Conservation (phyloP, 2,797 vertebrate genomes). For the Phataginus tricuspis region DNA sequence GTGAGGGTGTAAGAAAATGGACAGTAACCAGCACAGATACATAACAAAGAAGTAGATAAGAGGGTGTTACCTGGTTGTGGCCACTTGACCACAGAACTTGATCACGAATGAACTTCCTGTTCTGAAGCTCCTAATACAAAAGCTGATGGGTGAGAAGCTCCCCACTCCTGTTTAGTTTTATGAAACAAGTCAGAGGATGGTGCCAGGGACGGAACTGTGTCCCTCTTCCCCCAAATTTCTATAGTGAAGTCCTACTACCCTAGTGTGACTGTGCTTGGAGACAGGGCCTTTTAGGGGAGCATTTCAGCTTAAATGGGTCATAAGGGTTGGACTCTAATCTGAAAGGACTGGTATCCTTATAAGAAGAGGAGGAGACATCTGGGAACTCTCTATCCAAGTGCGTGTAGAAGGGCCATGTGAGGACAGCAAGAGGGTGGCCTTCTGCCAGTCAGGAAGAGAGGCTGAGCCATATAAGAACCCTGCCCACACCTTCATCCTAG, state of each 20-base stretch:
- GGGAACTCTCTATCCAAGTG: not conserved
- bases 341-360: not conserved
- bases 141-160: accelerated
- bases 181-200: not conserved
- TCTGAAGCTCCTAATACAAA: not conserved
- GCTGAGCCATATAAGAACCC: no score
- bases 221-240: not conserved
- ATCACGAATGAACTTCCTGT: no score
- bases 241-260: not conserved
- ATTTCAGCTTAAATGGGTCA: not conserved
- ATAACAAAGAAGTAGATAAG: not conserved
- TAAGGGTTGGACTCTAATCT: not conserved
- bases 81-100: not conserved
- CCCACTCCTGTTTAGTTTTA: not conserved
- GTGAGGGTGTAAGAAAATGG: accelerated
- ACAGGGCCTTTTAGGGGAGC: not conserved
- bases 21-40: accelerated
- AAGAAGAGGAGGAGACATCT: not conserved
- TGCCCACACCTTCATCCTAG: no score
- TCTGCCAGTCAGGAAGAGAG: not conserved
- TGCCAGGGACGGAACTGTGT: not conserved
- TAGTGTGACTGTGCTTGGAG: not conserved
- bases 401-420: no score
- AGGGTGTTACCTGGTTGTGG: not conserved
- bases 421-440: not conserved